These are phyloP conservation scores for Hyla sarda DNA, from an alignment of 2,113 vertebrate species.

Conservation along the genomic window DNA sequence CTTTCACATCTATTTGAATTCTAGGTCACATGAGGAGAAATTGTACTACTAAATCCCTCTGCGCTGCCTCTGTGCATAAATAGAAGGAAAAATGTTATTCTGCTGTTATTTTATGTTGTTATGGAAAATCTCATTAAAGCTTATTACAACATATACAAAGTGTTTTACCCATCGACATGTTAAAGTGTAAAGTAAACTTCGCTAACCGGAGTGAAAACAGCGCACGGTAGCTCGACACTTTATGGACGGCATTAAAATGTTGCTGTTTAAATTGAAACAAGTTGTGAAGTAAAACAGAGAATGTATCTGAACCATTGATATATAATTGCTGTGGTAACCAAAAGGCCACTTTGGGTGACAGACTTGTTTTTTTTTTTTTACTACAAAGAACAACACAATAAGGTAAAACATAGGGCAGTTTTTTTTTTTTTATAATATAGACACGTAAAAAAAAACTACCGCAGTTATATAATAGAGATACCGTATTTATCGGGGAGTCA, in stretches of 20 bases:
- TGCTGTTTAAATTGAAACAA: background rate
- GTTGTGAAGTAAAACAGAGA: background rate
- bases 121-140: constrained; percentile 48
- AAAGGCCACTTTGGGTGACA: constrained; percentile 3
- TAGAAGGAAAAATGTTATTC: constrained; percentile 17
- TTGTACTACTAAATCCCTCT: background rate
- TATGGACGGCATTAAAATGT: constrained; percentile 5
- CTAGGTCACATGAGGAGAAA: constrained; percentile 34
- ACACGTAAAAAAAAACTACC: too few relatives aligned
- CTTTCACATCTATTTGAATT: background rate
- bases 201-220: constrained; percentile 20
- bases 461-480: too few relatives aligned
- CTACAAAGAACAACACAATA: too few relatives aligned
- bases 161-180: constrained; percentile 10
- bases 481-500: too few relatives aligned
- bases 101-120: background rate
- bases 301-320: background rate
- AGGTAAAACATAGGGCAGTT: too few relatives aligned
- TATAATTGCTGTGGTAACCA: background rate
- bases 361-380: background rate
- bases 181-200: constrained; percentile 31
- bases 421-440: too few relatives aligned
- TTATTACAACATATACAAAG: constrained; percentile 20
- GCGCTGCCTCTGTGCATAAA: background rate
- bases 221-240: constrained; percentile 22